Evolutionary conservation across 2,888 invertebrate genomes (phyloP).

Genomic region (Chelonus formosanus): DNA sequence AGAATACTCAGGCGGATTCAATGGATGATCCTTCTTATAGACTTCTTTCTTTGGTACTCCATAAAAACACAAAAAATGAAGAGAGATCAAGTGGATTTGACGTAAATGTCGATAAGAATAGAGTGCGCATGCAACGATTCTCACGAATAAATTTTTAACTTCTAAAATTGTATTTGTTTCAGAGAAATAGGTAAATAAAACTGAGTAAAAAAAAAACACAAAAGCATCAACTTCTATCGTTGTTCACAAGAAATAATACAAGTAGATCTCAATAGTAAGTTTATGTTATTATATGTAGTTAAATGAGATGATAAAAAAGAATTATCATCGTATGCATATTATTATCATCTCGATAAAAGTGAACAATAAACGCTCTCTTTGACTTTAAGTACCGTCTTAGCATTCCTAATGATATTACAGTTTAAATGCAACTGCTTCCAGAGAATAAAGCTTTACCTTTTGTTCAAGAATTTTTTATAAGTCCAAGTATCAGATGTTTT

Average conservation of each 20-base stretch:
- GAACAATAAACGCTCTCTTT: not conserved
- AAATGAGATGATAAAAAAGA: not conserved
- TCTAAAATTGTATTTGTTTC: slow-evolving; percentile 1
- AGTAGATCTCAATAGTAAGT: not conserved
- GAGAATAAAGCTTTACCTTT: too few species aligned
- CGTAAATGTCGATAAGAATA: slow-evolving; percentile 9
- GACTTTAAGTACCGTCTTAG: not conserved
- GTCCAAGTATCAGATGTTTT: too few species aligned
- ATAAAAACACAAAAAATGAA: slow-evolving; percentile 1
- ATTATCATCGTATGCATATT: slow-evolving; percentile 14
- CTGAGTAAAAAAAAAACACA: not conserved
- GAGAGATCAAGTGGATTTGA: slow-evolving; percentile 12
- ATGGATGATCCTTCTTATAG: slow-evolving; percentile 34
- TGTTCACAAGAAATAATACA: too few species aligned
- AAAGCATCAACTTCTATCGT: too few species aligned
- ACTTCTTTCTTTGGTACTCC: slow-evolving; percentile 23
- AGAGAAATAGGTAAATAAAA: not conserved
- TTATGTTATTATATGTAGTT: not conserved
- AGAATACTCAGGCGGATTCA: slow-evolving; percentile 12
- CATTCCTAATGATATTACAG: slow-evolving; percentile 18
- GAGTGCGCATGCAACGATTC: slow-evolving; percentile 13
- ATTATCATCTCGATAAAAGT: slow-evolving; percentile 14
- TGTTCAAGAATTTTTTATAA: too few species aligned
- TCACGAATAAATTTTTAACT: slow-evolving; percentile 2
- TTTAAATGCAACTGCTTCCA: too few species aligned